Evolutionary conservation across 2,113 vertebrate genomes (phyloP), one percentile per base, ranked within the genome.

Genomic region (Butorides virescens): DNA sequence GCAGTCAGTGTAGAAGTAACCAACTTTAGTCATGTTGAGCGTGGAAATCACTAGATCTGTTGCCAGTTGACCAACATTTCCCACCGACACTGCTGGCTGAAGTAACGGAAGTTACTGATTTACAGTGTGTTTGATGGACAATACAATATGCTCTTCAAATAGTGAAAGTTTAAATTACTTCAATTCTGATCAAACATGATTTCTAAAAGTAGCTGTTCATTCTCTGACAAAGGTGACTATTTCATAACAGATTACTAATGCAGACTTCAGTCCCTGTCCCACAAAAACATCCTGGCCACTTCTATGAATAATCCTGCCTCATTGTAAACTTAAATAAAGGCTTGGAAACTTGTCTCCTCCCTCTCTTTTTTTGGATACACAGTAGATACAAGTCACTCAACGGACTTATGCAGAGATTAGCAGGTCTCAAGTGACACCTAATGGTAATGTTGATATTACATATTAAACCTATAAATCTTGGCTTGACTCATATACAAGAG

Each of bases 51-150:
- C 96, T 66, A 99, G 98, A 96, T 99, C 99, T 90, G 98, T 93
- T 6, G 99, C 98, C 95, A 99, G 97, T 83, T 99, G 99, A 44
- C 99, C 99, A 80, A 99, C 99, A 76, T 99, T 99, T 62, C 99
- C 99, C 59, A 99, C 99, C 0, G 99, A 99, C 37, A 99, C 98
- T 8, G 99, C 99, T n/a, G 99, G 99, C 99, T 99, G 95, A 93
- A 97, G 90, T 18, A 77, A 95, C 42, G 92, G 62, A 91, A 89
- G 44, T 36, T 70, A 84, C 11, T 3, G 0, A 81, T n/a, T 87
- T 68, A 92, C n/a, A 32, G 4, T 0, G 2, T 65, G 66, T 34
- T 81, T 82, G 58, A n/a, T 3, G 15, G 52, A 61, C 25, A 50
- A 72, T 7, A 74, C 1, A 36, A 44, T 20, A 39, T 25, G 10